Evolutionary conservation across 1,140 invertebrate genomes (phyloP), one percentile per base, ranked within the genome.

Genomic region (Cyclargus thomasi): DNA sequence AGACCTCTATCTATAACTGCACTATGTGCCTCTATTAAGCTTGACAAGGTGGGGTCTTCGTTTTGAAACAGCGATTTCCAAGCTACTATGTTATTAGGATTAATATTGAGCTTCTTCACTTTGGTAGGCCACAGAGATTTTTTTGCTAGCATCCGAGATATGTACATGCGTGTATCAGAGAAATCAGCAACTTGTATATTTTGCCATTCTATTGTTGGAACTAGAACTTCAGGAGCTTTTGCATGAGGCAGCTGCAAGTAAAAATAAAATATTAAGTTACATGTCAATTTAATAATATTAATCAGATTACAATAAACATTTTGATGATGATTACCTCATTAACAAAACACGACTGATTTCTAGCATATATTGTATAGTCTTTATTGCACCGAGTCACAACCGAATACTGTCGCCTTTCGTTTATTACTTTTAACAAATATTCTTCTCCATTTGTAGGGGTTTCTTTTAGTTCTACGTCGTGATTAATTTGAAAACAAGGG

Each of bases 131-230:
- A 80, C 23, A 74, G 36, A 23, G 75, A 73, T 70, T 76, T 81
- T 53, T 82, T 81, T 17, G 71, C 67, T 55, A 70, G 64, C 57
- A 85, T 67, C 23, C 78, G 69, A 63, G 79, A 78, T 67, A 90
- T 76, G 68, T 88, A 83, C 80, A 83, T 83, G 63, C 86, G 73
- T 14, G 80, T 67, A 21, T 86, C 79, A 36, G 85, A 87, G 69
- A 88, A 90, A 57, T 90, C 83, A 29, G 86, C 83, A 47, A 88
- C 81, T 81, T 88, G 86, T 18, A 90, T 79, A 65, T 90, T 87
- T 78, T 90, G 86, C 86, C 86, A 90, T 75, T 90, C 87, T 71
- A 84, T 82, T 57, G 87, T 88, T 35, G 86, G 86, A 78, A 86
- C 82, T 47, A 90, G 69, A 70, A 73, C 79, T 23, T 83, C 77